phyloP scores from a whole-genome alignment of 2,113 vertebrate species.

The Prietella phreatophila region DNA sequence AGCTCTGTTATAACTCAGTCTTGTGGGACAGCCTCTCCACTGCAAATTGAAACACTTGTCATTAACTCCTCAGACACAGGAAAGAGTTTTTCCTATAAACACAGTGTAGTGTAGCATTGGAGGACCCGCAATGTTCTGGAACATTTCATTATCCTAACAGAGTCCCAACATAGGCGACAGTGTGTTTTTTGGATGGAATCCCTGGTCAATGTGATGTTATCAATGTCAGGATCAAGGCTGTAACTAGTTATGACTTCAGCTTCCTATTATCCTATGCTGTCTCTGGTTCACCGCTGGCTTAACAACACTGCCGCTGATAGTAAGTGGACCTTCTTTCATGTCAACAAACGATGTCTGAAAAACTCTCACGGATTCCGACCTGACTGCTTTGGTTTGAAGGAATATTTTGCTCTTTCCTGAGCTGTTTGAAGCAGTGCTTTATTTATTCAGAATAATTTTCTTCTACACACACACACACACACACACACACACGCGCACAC shows the following conservation, averaged over 20 bases:
- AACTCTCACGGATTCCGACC: background rate
- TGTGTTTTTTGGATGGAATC: constrained; percentile 3
- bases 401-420: background rate
- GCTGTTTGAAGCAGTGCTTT: background rate
- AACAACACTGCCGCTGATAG: background rate
- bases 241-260: background rate
- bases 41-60: constrained; percentile 28
- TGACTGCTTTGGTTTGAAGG: background rate
- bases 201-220: background rate
- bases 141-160: constrained; percentile 5
- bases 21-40: constrained; percentile 3
- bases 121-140: constrained; percentile 6
- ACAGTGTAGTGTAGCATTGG: constrained; percentile 17
- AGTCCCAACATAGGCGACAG: background rate
- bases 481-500: background rate
- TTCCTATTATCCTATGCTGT: background rate
- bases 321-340: background rate
- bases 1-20: constrained; percentile 18
- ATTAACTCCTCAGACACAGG: constrained; percentile 40
- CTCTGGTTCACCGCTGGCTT: background rate
- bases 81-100: constrained; percentile 43
- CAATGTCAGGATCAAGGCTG: background rate
- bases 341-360: background rate
- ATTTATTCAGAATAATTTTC: background rate
- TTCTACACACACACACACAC: background rate